Base-by-base conservation (phyloP, 2,113 vertebrate species). In the Beaufortia kweichowensis region DNA sequence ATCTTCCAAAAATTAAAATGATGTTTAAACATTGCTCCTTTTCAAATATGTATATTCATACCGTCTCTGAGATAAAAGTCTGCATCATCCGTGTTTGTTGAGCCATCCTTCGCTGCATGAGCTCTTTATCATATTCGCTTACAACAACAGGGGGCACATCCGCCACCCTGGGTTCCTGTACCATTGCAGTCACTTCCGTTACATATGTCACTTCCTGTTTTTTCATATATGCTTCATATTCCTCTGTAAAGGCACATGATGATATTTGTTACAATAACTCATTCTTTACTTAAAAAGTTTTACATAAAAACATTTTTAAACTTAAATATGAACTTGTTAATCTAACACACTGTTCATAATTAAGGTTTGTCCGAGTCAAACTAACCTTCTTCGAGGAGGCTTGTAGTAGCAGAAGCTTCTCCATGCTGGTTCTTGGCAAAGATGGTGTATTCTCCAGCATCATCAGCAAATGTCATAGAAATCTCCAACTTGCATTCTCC, bases 391-490 rank as follows among this genome's bases (percentile, higher is more conserved):
- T 96, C 95, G 75, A 98, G 85, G 75, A 97, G 92, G 83, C 83
- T 91, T 79, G 92, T 92, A 74, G 93, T 93, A 33, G 94, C 94
- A 43, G 94, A 95, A 78, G 86, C 91, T 89, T 98, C 96, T 77
- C 96, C 96, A 0, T 92, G 88, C 80, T 91, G 92, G 74, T 97
- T 98, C 81, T 91, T 94, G 84, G 92, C 88, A 83, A 93, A 90
- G 81, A 96, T 82, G 7, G 93, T 91, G 81, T 98, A 98, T 86
- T 97, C 96, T 89, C 96, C 96, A 48, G 96, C 96, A 80, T 98
- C 96, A 0, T 98, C 96, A 0, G 95, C 95, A 82, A 98, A 98
- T 15, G 95, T 97, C 96, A 98, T 98, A 7, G 96, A 96, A 90
- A 98, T 98, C 91, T 96, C 95, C 88, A 98, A 88, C 86, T 84